Evolutionary conservation across 2,797 vertebrate species (phyloP).

Genomic region (Arnoldichthys spilopterus): DNA sequence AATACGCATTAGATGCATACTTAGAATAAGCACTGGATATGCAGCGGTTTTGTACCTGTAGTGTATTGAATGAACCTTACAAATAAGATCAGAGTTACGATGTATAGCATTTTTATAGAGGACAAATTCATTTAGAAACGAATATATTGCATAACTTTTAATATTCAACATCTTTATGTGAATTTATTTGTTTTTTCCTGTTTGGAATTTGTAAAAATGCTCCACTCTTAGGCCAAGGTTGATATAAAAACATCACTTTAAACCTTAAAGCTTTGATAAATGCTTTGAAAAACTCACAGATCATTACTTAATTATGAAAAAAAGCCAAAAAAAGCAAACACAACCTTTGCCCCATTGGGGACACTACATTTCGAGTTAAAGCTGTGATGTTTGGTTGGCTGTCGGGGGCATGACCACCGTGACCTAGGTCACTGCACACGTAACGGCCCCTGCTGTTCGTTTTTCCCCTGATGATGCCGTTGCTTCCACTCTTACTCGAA

Average conservation of each 20-base stretch:
- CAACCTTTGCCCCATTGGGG: neutral
- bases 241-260: neutral
- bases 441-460: slow-evolving; percentile 51
- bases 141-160: too few species aligned
- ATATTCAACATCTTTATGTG: too few species aligned
- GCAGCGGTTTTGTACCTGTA: too few species aligned
- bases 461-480: slow-evolving; percentile 22
- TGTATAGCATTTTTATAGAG: too few species aligned
- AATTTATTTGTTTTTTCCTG: neutral
- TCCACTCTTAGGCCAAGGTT: neutral
- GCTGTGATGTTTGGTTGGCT: neutral
- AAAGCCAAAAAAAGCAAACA: neutral
- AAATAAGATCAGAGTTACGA: too few species aligned
- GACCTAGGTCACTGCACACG: slow-evolving; percentile 69
- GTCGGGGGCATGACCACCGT: slow-evolving; percentile 53
- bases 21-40: too few species aligned
- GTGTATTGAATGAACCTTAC: too few species aligned
- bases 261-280: neutral
- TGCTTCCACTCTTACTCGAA: slow-evolving; percentile 17
- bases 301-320: neutral
- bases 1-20: too few species aligned
- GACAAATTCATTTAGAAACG: too few species aligned
- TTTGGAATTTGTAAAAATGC: neutral
- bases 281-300: neutral
- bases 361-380: neutral